phyloP scores from a whole-genome alignment of 2,113 vertebrate species.

The Tragelaphus imberbis region DNA sequence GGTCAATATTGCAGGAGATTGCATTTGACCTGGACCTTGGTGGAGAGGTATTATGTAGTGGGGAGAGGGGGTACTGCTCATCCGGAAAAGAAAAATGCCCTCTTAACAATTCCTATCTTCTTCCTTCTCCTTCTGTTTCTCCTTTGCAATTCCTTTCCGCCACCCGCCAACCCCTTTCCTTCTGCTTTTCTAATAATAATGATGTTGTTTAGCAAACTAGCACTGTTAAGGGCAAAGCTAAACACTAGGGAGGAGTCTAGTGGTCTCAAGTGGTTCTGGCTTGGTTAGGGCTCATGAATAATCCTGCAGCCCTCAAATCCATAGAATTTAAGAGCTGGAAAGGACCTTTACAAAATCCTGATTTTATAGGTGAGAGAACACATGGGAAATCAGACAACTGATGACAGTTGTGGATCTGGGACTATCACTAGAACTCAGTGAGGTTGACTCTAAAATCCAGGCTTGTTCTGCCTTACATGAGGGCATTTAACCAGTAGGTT shows the following conservation, averaged over 20 bases:
- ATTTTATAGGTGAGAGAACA: background rate
- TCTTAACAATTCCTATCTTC: background rate
- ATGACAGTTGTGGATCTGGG: rapidly evolving
- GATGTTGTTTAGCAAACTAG: background rate
- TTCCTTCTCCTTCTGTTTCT: background rate
- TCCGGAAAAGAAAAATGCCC: background rate
- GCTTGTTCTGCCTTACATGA: background rate
- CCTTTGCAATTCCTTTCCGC: rapidly evolving
- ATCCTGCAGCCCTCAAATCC: background rate
- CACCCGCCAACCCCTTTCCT: background rate
- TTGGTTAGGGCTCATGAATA: background rate
- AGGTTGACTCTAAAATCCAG: background rate
- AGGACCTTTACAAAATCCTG: background rate
- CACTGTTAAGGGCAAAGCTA: background rate
- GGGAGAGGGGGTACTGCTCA: rapidly evolving
- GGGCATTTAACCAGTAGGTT: background rate
- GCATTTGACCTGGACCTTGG: background rate
- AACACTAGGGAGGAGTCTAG: rapidly evolving
- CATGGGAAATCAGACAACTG: background rate
- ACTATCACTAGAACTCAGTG: background rate
- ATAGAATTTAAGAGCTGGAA: background rate
- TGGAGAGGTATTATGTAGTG: background rate
- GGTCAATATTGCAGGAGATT: rapidly evolving
- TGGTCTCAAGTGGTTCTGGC: background rate
- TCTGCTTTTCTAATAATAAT: background rate